Evolutionary conservation across 2,888 invertebrate genomes (phyloP), one percentile per base, ranked within the genome.

Genomic region (Saturnia pavonia): DNA sequence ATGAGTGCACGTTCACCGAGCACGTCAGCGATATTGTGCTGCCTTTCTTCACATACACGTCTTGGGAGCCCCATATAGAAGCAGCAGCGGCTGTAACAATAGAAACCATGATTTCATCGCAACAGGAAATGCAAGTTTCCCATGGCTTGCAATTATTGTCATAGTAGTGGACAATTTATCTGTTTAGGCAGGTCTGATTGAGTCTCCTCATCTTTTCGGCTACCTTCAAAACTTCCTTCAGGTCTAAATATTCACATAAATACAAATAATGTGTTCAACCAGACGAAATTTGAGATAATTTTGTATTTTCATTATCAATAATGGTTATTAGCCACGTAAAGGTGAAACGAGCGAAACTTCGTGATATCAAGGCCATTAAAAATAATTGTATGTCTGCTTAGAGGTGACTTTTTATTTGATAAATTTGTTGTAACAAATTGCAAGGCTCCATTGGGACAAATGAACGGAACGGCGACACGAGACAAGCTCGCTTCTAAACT

Each of bases 1-100:
- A 96, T 72, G 97, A 97, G 89, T 97, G 97, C 81, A 97, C 96
- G 90, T 98, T 98, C 80, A 98, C 97, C 69, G 97, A 96, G 89
- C 98, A 98, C 72, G 97, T 97, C 85, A 98, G 94, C 80, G 97
- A 97, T 94, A 98, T 98, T 78, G 97, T 98, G 89, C 97, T 97
- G 82, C 98, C 98, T 88, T 97, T 97, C 94, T 97, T 97, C 84
- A 98, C 98, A 91, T 97, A 97, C 78, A 97, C 97, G 83, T 98
- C 98, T 80, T 97, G 96, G 65, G 97, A 97, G 74, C 97, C 97
- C 89, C 96, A 96, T 86, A 98, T 98, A 87, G 96, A 96, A 67
- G 98, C 98, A 85, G 97, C 97, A 48, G 98, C 97, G 83, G 97
- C 97, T 98, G 95, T 78, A 95, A 94, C 94, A 91, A 91, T 71